Conservation (phyloP, 2,797 vertebrate species). For the Muraenolepis orangiensis region DNA sequence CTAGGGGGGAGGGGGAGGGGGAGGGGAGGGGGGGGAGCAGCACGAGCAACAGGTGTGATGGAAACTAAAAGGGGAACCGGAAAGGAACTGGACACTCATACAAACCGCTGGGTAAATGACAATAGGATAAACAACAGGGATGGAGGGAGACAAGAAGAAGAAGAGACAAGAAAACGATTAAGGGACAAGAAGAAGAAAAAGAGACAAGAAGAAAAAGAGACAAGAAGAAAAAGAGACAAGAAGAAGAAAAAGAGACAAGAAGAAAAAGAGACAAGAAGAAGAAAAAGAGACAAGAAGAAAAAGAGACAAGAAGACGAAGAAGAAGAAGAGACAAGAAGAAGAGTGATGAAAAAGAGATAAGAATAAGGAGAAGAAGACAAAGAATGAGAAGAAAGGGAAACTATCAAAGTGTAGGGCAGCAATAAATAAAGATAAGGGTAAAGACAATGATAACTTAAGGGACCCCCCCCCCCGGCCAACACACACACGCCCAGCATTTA, state of each 20-base stretch:
- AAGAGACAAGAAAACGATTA: too few relatives aligned
- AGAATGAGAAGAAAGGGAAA: not conserved
- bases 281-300: not conserved
- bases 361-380: not conserved
- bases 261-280: not conserved
- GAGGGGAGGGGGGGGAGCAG: not conserved
- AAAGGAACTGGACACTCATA: too few relatives aligned
- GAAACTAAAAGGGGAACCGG: not conserved
- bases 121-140: not conserved
- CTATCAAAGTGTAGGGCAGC: not conserved
- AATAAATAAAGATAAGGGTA: not conserved
- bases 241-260: not conserved
- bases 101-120: too few relatives aligned
- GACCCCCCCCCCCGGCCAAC: constrained; percentile 34
- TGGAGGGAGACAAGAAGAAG: not conserved
- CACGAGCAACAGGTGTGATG: not conserved
- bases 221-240: not conserved
- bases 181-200: not conserved
- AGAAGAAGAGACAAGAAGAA: not conserved
- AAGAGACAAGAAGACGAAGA: too few relatives aligned
- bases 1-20: not conserved
- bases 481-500: constrained; percentile 50
- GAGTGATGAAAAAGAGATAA: too few relatives aligned
- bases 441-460: constrained; percentile 61
- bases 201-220: not conserved